Conservation (phyloP, 2,113 vertebrate genomes). For the Notiomystis cincta region DNA sequence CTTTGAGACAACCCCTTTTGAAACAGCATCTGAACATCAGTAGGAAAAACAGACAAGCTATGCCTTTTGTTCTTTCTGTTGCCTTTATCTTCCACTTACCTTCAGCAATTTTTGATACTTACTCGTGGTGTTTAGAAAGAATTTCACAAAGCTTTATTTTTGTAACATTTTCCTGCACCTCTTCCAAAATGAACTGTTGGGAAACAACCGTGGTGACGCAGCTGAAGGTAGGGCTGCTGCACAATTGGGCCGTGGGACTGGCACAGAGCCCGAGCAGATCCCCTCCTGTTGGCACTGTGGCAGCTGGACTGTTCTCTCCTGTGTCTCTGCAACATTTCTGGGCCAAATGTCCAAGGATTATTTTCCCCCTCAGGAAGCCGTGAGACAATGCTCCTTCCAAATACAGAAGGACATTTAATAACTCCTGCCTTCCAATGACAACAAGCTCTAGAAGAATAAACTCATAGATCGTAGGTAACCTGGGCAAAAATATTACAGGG, state of each 20-base stretch:
- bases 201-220: not conserved
- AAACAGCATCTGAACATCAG: not conserved
- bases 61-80: not conserved
- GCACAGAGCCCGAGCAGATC: not conserved
- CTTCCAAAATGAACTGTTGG: not conserved
- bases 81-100: not conserved
- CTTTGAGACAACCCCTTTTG: not conserved
- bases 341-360: not conserved
- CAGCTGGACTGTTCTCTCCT: not conserved
- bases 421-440: not conserved
- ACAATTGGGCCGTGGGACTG: not conserved
- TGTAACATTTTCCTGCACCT: not conserved
- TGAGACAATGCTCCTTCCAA: not conserved
- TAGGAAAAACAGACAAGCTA: not conserved
- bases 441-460: not conserved
- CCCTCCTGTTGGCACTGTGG: not conserved
- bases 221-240: not conserved
- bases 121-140: not conserved
- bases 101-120: not conserved
- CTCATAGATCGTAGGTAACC: not conserved
- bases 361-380: not conserved
- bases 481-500: not conserved
- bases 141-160: not conserved
- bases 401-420: not conserved
- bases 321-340: not conserved